Conservation (phyloP, 2,888 invertebrate species). For the Electrophaes corylata region DNA sequence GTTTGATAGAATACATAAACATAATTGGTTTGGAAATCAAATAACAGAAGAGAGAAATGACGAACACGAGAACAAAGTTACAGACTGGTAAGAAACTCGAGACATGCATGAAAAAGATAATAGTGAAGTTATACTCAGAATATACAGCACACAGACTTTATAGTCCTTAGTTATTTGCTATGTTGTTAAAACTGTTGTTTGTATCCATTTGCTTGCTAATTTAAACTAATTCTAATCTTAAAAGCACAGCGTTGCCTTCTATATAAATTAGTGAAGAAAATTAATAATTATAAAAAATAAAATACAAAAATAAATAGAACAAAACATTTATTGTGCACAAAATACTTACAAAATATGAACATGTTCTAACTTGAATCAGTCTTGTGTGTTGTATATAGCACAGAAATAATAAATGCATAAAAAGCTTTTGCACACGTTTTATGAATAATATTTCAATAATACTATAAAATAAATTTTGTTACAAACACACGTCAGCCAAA, state of each 20-base stretch:
- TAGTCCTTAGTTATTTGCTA: slow-evolving; percentile 21
- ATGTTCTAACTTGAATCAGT: slow-evolving; percentile 76
- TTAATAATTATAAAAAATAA: slow-evolving; percentile 50
- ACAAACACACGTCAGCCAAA: slow-evolving; percentile 54
- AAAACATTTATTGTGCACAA: slow-evolving; percentile 82
- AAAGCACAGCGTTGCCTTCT: slow-evolving; percentile 29
- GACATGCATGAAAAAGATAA: slow-evolving; percentile 60
- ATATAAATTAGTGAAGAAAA: slow-evolving; percentile 4
- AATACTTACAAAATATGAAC: slow-evolving; percentile 77
- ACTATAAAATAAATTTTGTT: slow-evolving; percentile 34
- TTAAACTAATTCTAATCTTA: slow-evolving; percentile 27
- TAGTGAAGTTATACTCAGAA: slow-evolving; percentile 38
- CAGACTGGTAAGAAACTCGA: slow-evolving; percentile 44
- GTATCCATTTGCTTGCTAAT: slow-evolving; percentile 73
- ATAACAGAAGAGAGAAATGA: not conserved
- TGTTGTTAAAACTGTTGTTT: slow-evolving; percentile 22
- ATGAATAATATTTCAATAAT: slow-evolving; percentile 28
- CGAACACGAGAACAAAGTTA: slow-evolving; percentile 4
- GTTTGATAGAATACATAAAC: slow-evolving; percentile 7
- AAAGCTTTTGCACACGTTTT: slow-evolving; percentile 53
- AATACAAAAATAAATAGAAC: slow-evolving; percentile 71
- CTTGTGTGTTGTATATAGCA: slow-evolving; percentile 83
- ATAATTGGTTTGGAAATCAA: not conserved
- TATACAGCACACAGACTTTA: slow-evolving; percentile 79
- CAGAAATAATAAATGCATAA: slow-evolving; percentile 78